Percentiles rank a stretch among this genome's conserved stretches.
phyloP scores from a whole-genome alignment of 2,113 vertebrate genomes.

The Aphyosemion australe region DNA sequence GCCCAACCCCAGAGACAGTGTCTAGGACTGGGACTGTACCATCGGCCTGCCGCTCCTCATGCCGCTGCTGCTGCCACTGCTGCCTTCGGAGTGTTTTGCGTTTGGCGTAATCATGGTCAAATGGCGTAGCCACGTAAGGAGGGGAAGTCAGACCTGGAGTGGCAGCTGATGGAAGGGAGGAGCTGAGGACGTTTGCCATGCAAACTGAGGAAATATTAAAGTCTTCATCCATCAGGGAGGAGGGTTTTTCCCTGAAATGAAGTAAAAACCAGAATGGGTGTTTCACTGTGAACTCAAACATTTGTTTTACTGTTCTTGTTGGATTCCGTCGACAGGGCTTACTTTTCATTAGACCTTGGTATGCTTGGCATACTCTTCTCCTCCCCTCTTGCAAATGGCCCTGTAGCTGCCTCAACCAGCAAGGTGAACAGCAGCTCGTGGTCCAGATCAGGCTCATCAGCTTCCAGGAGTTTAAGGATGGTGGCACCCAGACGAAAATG shows the following conservation, averaged over 20 bases:
- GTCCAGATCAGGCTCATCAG: slow-evolving; percentile 80
- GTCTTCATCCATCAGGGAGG: slow-evolving; percentile 89
- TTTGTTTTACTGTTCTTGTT: background rate
- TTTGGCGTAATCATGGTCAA: slow-evolving; percentile 99
- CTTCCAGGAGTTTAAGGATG: slow-evolving; percentile 91
- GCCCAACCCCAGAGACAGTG: slow-evolving; percentile 81
- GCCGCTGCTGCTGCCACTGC: slow-evolving; percentile 79
- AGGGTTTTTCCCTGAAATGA: slow-evolving; percentile 87
- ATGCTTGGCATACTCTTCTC: slow-evolving; percentile 94
- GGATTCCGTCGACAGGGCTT: slow-evolving; percentile 55
- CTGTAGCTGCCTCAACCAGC: slow-evolving; percentile 91
- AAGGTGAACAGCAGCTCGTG: slow-evolving; percentile 87
- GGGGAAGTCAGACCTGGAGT: slow-evolving; percentile 99
- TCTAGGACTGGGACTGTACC: slow-evolving; percentile 98
- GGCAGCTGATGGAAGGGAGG: slow-evolving; percentile 86
- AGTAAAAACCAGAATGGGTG: slow-evolving; percentile 5
- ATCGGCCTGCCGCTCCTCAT: slow-evolving; percentile 91
- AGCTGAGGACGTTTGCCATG: slow-evolving; percentile 72
- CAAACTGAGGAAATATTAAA: slow-evolving; percentile 89
- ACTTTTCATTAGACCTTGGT: slow-evolving; percentile 93
- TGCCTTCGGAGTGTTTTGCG: slow-evolving; percentile 96
- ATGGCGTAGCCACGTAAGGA: slow-evolving; percentile 96
- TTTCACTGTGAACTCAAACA: background rate
- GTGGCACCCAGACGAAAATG: slow-evolving; percentile 93
- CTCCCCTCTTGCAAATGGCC: slow-evolving; percentile 94